Evolutionary conservation across 1,140 invertebrate genomes (phyloP).

Genomic region (Heterodera carotae): DNA sequence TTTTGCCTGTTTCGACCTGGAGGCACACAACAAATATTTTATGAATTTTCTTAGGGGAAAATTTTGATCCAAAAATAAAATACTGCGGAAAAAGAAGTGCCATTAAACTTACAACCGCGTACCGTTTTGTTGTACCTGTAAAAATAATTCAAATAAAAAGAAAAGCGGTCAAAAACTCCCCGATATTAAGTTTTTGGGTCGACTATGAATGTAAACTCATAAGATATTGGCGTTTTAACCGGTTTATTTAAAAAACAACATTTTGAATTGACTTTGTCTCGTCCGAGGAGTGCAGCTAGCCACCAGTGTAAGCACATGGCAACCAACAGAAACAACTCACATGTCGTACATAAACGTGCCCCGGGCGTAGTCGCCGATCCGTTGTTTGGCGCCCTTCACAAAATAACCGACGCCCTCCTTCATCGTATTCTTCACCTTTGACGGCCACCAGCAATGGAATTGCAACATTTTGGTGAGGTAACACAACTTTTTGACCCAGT

Average conservation of each 20-base stretch:
- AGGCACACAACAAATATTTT: constrained; percentile 1
- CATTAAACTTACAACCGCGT: not conserved
- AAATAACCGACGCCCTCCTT: constrained; percentile 48
- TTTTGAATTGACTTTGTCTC: too few relatives aligned
- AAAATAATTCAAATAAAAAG: constrained; percentile 18
- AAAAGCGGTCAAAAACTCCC: not conserved
- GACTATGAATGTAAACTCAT: too few relatives aligned
- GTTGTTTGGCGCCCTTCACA: constrained; percentile 49
- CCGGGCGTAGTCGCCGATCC: constrained; percentile 35
- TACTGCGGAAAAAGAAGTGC: not conserved
- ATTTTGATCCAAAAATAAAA: not conserved
- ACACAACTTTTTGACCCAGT: constrained; percentile 44
- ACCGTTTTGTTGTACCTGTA: constrained; percentile 20
- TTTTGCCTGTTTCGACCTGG: not conserved
- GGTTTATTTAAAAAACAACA: too few relatives aligned
- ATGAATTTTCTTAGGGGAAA: not conserved
- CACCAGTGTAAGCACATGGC: too few relatives aligned
- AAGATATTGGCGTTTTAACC: too few relatives aligned
- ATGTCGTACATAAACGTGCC: constrained; percentile 41
- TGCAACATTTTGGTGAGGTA: constrained; percentile 42
- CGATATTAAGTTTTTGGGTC: too few relatives aligned
- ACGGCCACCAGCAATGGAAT: constrained; percentile 48
- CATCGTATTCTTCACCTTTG: constrained; percentile 40
- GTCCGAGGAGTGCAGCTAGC: too few relatives aligned
- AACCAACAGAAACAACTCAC: too few relatives aligned